Base-by-base conservation (phyloP, 1,140 invertebrate species). In the Trachelipus rathkii region DNA sequence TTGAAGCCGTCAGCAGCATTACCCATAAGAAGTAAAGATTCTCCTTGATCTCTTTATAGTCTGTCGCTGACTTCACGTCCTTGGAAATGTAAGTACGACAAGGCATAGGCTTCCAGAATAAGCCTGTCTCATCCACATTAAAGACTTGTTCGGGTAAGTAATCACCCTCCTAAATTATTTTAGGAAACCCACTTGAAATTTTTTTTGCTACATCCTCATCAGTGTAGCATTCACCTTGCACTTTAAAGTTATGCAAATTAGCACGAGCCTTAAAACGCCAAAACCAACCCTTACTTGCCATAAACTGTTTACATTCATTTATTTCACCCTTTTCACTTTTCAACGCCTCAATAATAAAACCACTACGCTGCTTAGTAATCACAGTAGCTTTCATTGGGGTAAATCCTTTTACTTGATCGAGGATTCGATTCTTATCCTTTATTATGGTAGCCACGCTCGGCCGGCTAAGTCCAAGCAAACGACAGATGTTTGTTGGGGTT, bases 221-320 rank as follows among this genome's bases (percentile, higher is more conserved):
- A 67, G 81, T 72, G 82, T 83, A 77, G 82, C 79, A n/a, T 81
- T 86, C 83, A 75, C 82, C 83, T 75, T 81, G 81, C 45, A 85
- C 73, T 74, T 80, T 79, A 50, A 85, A 81, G 72, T 83, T 84
- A 81, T 85, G 79, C 23, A 85, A 71, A 76, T 79, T 80, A 77
- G 77, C 76, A 73, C 82, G 78, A 21, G 82, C 79, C 80, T 84
- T 84, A 79, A 86, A 86, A 43, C 82, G 79, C 21, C 83, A 75
- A 81, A 85, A 86, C 83, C 84, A 86, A 73, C 85, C 83, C 74
- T 79, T 75, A 81, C 83, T 85, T 11, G 83, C 83, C 45, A 70
- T 43, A 78, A 84, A 84, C 72, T 66, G 73, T 82, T 69, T 53
- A 66, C 11, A 44, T 67, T 72, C 15, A 44, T 50, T 66, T 1